Evolutionary conservation across 2,113 vertebrate genomes (phyloP), one percentile per base, ranked within the genome.

Genomic region (Lucifuga dentata): DNA sequence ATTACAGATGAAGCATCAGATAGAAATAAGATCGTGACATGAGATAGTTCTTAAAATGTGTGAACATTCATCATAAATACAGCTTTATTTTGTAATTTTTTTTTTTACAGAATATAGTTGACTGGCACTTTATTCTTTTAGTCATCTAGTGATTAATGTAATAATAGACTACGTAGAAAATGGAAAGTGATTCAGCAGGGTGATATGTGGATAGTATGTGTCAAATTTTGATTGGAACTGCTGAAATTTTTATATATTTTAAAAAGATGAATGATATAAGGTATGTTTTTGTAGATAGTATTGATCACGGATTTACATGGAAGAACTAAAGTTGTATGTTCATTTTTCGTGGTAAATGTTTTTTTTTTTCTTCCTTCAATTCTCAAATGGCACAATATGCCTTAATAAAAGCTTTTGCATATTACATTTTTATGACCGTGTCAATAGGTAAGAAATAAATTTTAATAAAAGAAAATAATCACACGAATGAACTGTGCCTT

Each of bases 401-500:
- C 76, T 84, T 82, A 6, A 29, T 29, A 29, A n/a, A n/a, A n/a
- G n/a, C n/a, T n/a, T n/a, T n/a, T n/a, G 4, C 5, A 38, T 39
- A 1, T 44, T 13, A 8, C 0, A n/a, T 46, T 61, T 57, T 17
- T 60, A 15, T 16, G 23, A 15, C 33, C 9, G 16, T 11, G 10
- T 32, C 19, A n/a, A 6, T 6, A 0, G 0, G 12, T 56, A 16
- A 24, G 36, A 20, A 17, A 6, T 0, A 23, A 1, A 1, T 60
- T 12, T 58, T 12, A n/a, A 43, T 40, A 0, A 1, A 52, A 40
- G 3, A 19, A 46, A 20, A 50, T 13, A 17, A 11, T 1, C 45
- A 35, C 16, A 26, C 38, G 19, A 4, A 62, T 53, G 20, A 53
- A 64, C 76, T 68, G 87, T 89, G 87, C 89, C 87, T 90, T 85